These are phyloP conservation scores for Jordanella pulchra DNA, from an alignment of 2,797 vertebrate species.

Conservation along the genomic window DNA sequence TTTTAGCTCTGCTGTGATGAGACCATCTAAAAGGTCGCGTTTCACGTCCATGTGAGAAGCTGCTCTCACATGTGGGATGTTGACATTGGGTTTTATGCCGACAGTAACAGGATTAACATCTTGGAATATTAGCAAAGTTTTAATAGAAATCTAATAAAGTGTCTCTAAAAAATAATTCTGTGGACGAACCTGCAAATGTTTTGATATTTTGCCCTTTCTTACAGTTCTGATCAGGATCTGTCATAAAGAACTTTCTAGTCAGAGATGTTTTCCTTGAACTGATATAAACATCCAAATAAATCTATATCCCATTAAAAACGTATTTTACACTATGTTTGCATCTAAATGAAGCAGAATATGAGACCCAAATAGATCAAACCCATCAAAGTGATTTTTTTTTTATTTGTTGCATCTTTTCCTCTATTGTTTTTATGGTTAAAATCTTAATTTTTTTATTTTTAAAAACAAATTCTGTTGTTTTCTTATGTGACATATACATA, in stretches of 20 bases:
- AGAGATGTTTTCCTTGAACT: not conserved
- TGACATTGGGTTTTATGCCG: not conserved
- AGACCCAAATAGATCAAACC: not conserved
- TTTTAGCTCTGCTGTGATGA: conserved; percentile 25
- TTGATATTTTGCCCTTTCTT: not conserved
- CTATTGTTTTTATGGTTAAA: not conserved
- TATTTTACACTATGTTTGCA: not conserved
- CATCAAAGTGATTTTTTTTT: not conserved
- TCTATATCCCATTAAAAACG: not conserved
- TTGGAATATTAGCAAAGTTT: not conserved
- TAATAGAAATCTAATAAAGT: not conserved
- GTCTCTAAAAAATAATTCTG: not conserved
- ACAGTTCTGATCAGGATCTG: not conserved
- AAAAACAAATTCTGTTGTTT: not conserved
- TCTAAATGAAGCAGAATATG: not conserved
- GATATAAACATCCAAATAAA: not conserved
- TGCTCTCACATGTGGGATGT: conserved; percentile 9
- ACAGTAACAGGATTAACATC: not conserved
- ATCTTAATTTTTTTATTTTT: not conserved
- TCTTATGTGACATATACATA: not conserved
- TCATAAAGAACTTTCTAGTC: not conserved
- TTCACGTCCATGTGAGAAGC: conserved; percentile 53
- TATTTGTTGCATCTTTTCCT: not conserved
- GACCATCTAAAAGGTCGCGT: conserved; percentile 10
- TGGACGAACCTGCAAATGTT: not conserved